Conservation (phyloP, 2,888 invertebrate genomes). For the Dromius quadrimaculatus region DNA sequence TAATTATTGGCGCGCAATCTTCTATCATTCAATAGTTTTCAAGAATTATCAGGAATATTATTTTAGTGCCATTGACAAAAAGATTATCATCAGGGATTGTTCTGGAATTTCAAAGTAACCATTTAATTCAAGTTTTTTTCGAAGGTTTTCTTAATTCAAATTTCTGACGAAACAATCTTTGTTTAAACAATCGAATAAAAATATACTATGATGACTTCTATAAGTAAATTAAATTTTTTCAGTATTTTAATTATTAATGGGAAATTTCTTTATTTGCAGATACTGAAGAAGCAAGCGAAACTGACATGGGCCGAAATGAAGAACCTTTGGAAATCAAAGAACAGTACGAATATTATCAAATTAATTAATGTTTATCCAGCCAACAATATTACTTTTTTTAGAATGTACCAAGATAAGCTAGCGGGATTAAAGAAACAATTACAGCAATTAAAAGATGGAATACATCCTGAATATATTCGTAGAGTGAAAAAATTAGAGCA, state of each 20-base stretch:
- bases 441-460: constrained; percentile 87
- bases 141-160: too few species aligned
- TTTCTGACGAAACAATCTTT: too few species aligned
- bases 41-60: too few species aligned
- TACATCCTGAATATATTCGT: constrained; percentile 87
- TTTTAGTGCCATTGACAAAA: too few species aligned
- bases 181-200: too few species aligned
- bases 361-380: constrained; percentile 63
- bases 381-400: constrained; percentile 61
- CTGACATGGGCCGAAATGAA: constrained; percentile 87
- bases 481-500: constrained; percentile 85
- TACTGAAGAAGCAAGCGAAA: constrained; percentile 97
- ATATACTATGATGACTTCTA: too few species aligned
- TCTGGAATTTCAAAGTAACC: background rate
- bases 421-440: constrained; percentile 89
- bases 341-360: constrained; percentile 75
- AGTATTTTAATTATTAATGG: constrained; percentile 40
- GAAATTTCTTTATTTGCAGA: constrained; percentile 69
- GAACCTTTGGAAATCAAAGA: constrained; percentile 89
- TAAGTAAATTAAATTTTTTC: too few species aligned
- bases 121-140: too few species aligned
- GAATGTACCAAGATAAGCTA: constrained; percentile 92
- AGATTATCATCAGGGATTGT: too few species aligned
- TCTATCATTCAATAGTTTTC: too few species aligned
- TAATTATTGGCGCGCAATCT: too few species aligned